Base-by-base conservation (phyloP, 1,140 invertebrate genomes). In the Acromyrmex charruanus region DNA sequence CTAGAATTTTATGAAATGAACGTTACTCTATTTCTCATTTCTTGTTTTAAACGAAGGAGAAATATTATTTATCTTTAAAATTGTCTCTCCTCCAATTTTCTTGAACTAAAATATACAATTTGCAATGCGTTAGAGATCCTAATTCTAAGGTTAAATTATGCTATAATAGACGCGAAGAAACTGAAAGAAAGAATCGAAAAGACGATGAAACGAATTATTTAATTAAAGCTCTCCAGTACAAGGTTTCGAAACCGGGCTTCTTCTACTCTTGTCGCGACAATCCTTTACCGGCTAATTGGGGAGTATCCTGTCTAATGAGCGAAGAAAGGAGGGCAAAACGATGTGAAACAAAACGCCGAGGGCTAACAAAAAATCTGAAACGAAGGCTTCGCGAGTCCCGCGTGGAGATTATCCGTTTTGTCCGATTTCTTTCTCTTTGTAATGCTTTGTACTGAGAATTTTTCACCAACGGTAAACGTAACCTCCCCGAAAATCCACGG, bases 201-300 rank as follows among this genome's bases (percentile, higher is more conserved):
- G 31, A 75, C 68, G 21, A 59, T 55, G 68, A 63, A 55, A 79
- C 25, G 59, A 53, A 77, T 89, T 91, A 91, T 91, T 91, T 91
- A 89, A 91, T 91, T 91, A 91, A 91, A 91, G 69, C 69, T 85
- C 88, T 91, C 65, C 65, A n/a, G 61, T 35, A 61, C 65, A 68
- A n/a, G 77, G 69, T 86, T 75, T 39, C 77, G 59, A 74, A 84
- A 75, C 49, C 49, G n/a, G 68, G 44, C 28, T 72, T 51, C 25
- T n/a, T 63, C 44, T 35, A 53, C 66, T 72, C 53, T 82, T 75
- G 35, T 81, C 69, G 39, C 49, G 35, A 58, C 75, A 80, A 89
- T 90, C 80, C 44, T 82, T 89, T 79, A 66, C 85, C 21, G 25
- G 82, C 71, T 90, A 90, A 87, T 90, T 84, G 69, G 72, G 77